Percentiles rank a stretch among this genome's conserved stretches.
phyloP scores from a whole-genome alignment of 2,113 vertebrate genomes.

The Epinephelus cyanopodus region DNA sequence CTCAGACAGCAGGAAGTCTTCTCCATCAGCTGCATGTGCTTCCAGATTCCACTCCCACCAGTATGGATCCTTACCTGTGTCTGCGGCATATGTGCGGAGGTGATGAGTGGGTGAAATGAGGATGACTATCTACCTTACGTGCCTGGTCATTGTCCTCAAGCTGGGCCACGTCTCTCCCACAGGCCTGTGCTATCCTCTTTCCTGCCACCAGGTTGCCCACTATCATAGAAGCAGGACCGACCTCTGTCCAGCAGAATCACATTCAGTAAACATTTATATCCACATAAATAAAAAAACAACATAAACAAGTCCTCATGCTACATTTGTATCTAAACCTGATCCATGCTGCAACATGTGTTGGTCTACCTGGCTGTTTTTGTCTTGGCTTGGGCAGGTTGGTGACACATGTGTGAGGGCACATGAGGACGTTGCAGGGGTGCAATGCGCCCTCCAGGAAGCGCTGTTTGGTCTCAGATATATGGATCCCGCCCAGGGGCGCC shows the following conservation, averaged over 20 bases:
- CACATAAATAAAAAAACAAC: not conserved
- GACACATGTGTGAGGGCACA: conserved; percentile 97
- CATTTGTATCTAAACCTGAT: not conserved
- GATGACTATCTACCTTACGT: conserved; percentile 85
- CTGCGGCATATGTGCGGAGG: conserved; percentile 24
- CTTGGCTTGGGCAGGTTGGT: conserved; percentile 97
- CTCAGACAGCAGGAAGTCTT: not conserved
- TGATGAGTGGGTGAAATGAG: conserved; percentile 63
- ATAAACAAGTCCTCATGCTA: not conserved
- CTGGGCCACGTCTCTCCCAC: conserved; percentile 92
- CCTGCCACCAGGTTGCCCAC: conserved; percentile 96
- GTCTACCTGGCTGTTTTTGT: conserved; percentile 94
- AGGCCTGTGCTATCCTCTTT: conserved; percentile 96
- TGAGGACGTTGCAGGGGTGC: conserved; percentile 95
- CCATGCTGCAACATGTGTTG: not conserved
- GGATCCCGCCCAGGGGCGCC: conserved; percentile 94
- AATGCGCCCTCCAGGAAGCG: conserved; percentile 94
- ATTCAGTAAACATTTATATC: conserved; percentile 9
- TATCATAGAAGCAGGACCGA: conserved; percentile 97
- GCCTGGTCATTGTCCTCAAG: conserved; percentile 97
- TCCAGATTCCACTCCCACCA: conserved; percentile 11
- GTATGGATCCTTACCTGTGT: conserved; percentile 46
- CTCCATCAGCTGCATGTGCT: not conserved
- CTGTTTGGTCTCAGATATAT: conserved; percentile 96
- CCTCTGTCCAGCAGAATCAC: conserved; percentile 84